Base-by-base conservation (phyloP, 2,888 invertebrate genomes). In the Lasioglossum lativentre region DNA sequence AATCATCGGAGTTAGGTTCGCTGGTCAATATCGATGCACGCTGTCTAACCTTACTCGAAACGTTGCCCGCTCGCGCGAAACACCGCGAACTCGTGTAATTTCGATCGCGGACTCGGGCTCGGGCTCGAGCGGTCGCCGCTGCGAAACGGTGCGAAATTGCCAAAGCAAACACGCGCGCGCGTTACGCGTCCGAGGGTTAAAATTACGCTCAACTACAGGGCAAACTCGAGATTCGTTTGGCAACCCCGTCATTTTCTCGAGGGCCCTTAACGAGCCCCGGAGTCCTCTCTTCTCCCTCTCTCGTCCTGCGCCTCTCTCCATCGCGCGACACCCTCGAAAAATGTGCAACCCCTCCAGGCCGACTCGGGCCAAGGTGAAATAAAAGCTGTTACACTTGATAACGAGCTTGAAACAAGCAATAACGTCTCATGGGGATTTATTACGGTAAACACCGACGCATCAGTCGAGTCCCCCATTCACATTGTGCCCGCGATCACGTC, bases 201-300 rank as follows among this genome's bases (percentile, higher is more conserved):
- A 90, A 90, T 90, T 90, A 89, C 86, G 82, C 74, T 76, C 77
- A 87, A 88, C 87, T 84, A 87, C 70, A 85, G 85, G 74, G 79
- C 83, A 78, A 83, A 19, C 82, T 79, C 83, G 89, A 88, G 84
- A 90, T 87, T 88, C 90, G 87, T 90, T 88, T 89, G 90, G 88
- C 83, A 86, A 86, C 84, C 90, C 89, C 86, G 90, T 91, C 89
- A 92, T 92, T 92, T 92, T 84, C 90, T 88, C 88, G 88, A 92
- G 91, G 75, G 84, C 85, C 85, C 89, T 88, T 90, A 90, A 92
- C 91, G 90, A 91, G 88, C 81, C 78, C 34, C 86, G 75, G 78
- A 85, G 82, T 75, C 88, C 83, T 68, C 63, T 56, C 78, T 71
- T 56, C 59, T 14, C n/a, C 14, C 14, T 14, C 14, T 27, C 30